Evolutionary conservation across 2,797 vertebrate genomes (phyloP).

Genomic region (Tachyglossus aculeatus): DNA sequence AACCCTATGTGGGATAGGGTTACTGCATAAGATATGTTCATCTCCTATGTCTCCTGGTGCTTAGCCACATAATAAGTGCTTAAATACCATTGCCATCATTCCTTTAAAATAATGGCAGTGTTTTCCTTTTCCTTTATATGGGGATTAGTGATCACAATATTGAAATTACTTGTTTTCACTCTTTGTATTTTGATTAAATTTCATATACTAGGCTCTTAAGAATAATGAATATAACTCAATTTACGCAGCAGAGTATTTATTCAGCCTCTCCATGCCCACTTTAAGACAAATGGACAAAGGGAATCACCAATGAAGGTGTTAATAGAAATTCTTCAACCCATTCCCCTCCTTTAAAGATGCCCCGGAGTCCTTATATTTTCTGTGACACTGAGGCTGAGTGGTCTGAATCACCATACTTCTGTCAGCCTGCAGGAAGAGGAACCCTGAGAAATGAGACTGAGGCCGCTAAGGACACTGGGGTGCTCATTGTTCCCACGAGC

Average conservation of each 20-base stretch:
- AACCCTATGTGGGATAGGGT: no score
- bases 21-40: no score
- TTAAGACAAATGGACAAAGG: not conserved
- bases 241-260: slow-evolving; percentile 1
- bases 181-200: not conserved
- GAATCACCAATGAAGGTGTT: not conserved
- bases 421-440: no score
- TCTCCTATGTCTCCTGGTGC: no score
- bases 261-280: not conserved
- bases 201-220: not conserved
- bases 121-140: slow-evolving; percentile 23
- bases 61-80: no score
- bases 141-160: slow-evolving; percentile 11
- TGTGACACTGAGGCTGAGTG: no score
- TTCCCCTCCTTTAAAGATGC: not conserved
- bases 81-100: no score
- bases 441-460: no score
- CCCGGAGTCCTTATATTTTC: not conserved
- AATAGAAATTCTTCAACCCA: not conserved
- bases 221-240: no score
- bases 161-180: not conserved
- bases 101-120: slow-evolving; percentile 7
- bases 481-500: no score
- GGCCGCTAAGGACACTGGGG: no score
- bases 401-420: no score